Conservation (phyloP, 2,888 invertebrate genomes). For the Adela reaumurella region DNA sequence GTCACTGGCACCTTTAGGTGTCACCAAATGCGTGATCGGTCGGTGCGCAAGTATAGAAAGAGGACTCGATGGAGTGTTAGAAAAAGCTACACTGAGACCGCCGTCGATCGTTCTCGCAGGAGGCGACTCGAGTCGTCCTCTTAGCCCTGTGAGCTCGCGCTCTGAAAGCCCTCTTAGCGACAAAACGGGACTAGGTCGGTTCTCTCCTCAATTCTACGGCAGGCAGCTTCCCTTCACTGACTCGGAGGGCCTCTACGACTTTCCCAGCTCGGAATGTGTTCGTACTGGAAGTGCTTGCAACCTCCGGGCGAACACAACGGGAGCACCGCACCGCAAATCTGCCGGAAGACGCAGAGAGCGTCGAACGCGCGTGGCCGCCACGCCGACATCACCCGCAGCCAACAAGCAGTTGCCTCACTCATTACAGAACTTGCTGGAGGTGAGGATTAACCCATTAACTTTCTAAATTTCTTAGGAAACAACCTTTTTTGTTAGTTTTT, state of each 20-base stretch:
- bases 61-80: slow-evolving; percentile 29
- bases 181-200: slow-evolving; percentile 62
- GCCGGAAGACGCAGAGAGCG: slow-evolving; percentile 62
- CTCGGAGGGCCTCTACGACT: slow-evolving; percentile 77
- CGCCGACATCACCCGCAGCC: neutral
- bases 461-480: too few relatives aligned
- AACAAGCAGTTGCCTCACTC: slow-evolving; percentile 41
- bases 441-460: too few relatives aligned
- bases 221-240: slow-evolving; percentile 70
- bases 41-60: slow-evolving; percentile 57
- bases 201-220: slow-evolving; percentile 71
- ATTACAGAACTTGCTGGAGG: slow-evolving; percentile 60
- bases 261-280: slow-evolving; percentile 70
- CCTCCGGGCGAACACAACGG: slow-evolving; percentile 25
- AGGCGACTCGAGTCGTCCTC: slow-evolving; percentile 53
- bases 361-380: slow-evolving; percentile 39
- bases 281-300: slow-evolving; percentile 49
- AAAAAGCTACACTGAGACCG: slow-evolving; percentile 34
- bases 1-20: slow-evolving; percentile 43
- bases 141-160: slow-evolving; percentile 73
- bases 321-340: slow-evolving; percentile 56
- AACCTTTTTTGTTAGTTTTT: too few relatives aligned
- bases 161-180: slow-evolving; percentile 78
- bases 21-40: slow-evolving; percentile 50
- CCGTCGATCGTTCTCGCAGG: slow-evolving; percentile 57